Evolutionary conservation across 2,113 vertebrate genomes (phyloP).

Genomic region (Dendropsophus ebraccatus): DNA sequence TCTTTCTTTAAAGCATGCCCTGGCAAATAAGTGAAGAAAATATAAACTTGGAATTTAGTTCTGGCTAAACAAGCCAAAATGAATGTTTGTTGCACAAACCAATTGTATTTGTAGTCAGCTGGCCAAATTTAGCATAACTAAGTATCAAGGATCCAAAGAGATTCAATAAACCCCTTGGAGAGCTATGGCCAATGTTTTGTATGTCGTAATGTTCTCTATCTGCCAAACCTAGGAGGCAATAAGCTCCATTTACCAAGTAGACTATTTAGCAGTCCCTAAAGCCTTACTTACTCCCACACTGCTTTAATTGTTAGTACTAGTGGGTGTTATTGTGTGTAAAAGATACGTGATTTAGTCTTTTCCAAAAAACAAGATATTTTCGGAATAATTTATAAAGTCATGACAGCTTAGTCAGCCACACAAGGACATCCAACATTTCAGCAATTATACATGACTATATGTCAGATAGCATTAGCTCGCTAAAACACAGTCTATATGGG

Average conservation of each 20-base stretch:
- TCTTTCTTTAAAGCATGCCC: not conserved
- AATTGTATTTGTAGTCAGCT: conserved; percentile 46
- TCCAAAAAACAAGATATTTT: conserved; percentile 27
- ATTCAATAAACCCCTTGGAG: conserved; percentile 43
- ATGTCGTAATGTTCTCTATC: conserved; percentile 47
- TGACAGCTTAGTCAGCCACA: conserved; percentile 24
- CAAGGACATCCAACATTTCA: not conserved
- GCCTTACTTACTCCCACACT: conserved; percentile 21
- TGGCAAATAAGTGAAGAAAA: conserved; percentile 35
- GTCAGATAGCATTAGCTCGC: not conserved
- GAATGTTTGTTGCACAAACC: conserved; percentile 52
- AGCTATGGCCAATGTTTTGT: conserved; percentile 35
- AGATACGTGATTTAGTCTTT: not conserved
- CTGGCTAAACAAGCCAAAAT: conserved; percentile 40
- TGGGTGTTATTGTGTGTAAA: not conserved
- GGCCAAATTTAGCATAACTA: conserved; percentile 52
- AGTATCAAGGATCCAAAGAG: conserved; percentile 43
- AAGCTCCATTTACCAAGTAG: conserved; percentile 36
- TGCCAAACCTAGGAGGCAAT: conserved; percentile 53
- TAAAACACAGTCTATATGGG: not conserved
- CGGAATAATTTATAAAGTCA: conserved; percentile 7
- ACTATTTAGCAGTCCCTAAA: conserved; percentile 33
- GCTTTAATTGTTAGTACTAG: not conserved
- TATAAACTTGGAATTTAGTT: conserved; percentile 21
- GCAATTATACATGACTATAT: not conserved